A percentile compares a stretch with the other conserved stretches of the same genome.
Conservation (phyloP, 2,888 invertebrate genomes). For the Pachycephus smyrnensis region DNA sequence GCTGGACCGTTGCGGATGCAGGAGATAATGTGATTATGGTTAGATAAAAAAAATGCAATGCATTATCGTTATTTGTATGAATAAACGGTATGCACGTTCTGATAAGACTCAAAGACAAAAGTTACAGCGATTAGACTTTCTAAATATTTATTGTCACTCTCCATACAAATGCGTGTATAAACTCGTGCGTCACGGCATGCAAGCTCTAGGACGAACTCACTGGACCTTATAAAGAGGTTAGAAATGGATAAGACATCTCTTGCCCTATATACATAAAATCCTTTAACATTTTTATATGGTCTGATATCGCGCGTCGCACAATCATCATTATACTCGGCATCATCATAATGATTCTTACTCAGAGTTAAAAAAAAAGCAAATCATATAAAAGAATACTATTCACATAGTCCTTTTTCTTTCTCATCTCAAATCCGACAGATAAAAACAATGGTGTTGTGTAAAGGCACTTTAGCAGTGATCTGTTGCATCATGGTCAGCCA, state of each 20-base stretch:
- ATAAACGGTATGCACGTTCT: background rate
- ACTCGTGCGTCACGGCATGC: constrained; percentile 36
- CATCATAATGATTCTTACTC: constrained; percentile 39
- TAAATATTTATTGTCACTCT: constrained; percentile 54
- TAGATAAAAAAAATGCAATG: background rate
- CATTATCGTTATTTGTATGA: background rate
- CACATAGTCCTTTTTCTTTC: constrained; percentile 43
- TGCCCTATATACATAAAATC: constrained; percentile 8
- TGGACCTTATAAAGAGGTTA: constrained; percentile 4
- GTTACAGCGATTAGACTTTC: background rate
- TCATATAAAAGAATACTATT: constrained; percentile 57
- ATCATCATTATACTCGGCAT: background rate
- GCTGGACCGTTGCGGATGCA: background rate
- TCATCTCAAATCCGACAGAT: constrained; percentile 22
- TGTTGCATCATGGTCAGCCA: background rate
- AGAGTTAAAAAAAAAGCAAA: constrained; percentile 43
- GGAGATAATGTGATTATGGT: background rate
- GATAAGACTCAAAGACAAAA: background rate
- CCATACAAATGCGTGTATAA: constrained; percentile 53
- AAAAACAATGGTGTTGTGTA: constrained; percentile 38
- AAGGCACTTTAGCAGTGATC: constrained; percentile 41
- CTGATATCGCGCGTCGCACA: background rate
- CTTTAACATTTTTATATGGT: background rate
- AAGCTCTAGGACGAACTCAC: constrained; percentile 23
- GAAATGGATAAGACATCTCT: background rate